Evolutionary conservation across 2,113 vertebrate genomes (phyloP).

Genomic region (Lepisosteus osseus): DNA sequence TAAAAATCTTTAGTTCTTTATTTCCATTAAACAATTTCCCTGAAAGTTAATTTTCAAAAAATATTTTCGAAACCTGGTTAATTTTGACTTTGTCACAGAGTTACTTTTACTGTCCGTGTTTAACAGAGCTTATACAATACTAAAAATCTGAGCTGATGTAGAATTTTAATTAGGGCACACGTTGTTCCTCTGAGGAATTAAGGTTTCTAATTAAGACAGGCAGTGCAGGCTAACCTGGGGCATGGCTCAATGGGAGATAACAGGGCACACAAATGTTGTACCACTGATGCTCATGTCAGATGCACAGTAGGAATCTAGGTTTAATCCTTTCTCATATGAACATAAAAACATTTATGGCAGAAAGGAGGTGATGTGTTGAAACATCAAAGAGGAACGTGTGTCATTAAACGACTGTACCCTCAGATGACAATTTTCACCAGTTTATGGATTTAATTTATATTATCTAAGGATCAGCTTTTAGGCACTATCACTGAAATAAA

Average conservation of each 20-base stretch:
- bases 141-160: constrained; percentile 59
- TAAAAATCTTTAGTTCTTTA: constrained; percentile 41
- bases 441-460: too few species aligned
- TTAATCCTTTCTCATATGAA: too few species aligned
- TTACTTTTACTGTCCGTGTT: constrained; percentile 68
- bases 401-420: too few species aligned
- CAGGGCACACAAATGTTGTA: too few species aligned
- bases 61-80: constrained; percentile 43
- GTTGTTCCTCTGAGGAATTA: constrained; percentile 41
- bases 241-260: background rate
- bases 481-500: too few species aligned
- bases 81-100: constrained; percentile 50
- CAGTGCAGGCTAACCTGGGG: constrained; percentile 51
- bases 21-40: constrained; percentile 59
- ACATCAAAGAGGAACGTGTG: too few species aligned
- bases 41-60: constrained; percentile 24
- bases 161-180: constrained; percentile 60
- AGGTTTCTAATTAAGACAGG: constrained; percentile 56
- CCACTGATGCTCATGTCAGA: too few species aligned
- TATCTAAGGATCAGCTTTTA: too few species aligned
- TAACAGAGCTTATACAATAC: constrained; percentile 65
- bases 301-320: too few species aligned
- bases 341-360: too few species aligned
- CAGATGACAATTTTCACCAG: too few species aligned
- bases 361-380: too few species aligned